phyloP scores from a whole-genome alignment of 2,888 invertebrate genomes.

The Eupeodes latifasciatus region DNA sequence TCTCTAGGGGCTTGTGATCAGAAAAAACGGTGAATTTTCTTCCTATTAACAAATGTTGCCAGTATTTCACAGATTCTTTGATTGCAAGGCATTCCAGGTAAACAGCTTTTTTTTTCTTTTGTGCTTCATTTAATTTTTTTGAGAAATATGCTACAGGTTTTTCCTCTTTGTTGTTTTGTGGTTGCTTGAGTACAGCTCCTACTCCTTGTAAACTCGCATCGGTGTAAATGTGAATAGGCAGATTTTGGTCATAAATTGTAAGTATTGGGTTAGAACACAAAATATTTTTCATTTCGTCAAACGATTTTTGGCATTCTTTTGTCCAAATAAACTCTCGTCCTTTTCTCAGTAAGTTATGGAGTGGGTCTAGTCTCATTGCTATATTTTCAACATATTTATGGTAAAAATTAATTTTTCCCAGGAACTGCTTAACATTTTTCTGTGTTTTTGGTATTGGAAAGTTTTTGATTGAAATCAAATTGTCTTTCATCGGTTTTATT shows the following conservation, averaged over 20 bases:
- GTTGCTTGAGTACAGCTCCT: slow-evolving; percentile 71
- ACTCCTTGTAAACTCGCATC: slow-evolving; percentile 69
- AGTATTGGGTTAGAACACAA: slow-evolving; percentile 69
- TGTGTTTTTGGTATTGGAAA: too few species aligned
- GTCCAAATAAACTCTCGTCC: too few species aligned
- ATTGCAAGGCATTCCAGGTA: slow-evolving; percentile 74
- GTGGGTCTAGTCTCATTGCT: too few species aligned
- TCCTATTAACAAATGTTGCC: slow-evolving; percentile 68
- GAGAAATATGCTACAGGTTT: too few species aligned
- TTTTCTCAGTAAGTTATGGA: not conserved
- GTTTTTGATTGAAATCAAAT: too few species aligned
- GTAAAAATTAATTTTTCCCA: too few species aligned
- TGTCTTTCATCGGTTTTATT: too few species aligned
- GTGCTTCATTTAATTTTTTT: too few species aligned
- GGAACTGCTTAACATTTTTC: too few species aligned
- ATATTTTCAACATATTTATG: too few species aligned
- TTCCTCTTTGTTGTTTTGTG: slow-evolving; percentile 53
- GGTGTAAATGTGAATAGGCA: slow-evolving; percentile 70
- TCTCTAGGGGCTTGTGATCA: too few species aligned
- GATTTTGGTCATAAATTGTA: slow-evolving; percentile 69
- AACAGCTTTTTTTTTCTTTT: slow-evolving; percentile 58
- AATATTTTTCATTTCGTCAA: slow-evolving; percentile 51
- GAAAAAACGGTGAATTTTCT: slow-evolving; percentile 67
- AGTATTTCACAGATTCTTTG: slow-evolving; percentile 72
- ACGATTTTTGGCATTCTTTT: slow-evolving; percentile 50